phyloP scores from a whole-genome alignment of 1,140 invertebrate genomes.

The Melipona quadrifasciata region DNA sequence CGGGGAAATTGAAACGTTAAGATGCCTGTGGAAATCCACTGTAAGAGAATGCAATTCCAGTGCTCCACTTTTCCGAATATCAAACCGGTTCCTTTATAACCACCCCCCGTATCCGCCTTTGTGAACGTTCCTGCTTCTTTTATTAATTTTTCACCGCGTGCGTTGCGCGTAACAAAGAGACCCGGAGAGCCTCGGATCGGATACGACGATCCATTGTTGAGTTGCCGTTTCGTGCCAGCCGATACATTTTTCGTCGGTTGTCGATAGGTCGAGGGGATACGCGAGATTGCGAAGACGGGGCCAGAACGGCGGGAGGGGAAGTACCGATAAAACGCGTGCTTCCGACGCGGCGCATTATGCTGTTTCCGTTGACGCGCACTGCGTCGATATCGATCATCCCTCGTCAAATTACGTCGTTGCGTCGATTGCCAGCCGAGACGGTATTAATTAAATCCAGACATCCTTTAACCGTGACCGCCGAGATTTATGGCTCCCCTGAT shows the following conservation, averaged over 20 bases:
- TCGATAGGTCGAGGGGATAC: background rate
- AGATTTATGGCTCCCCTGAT: slow-evolving; percentile 9
- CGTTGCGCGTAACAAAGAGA: background rate
- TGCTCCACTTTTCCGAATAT: background rate
- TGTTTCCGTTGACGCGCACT: slow-evolving; percentile 17
- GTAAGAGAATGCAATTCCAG: slow-evolving; percentile 1
- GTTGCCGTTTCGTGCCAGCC: background rate
- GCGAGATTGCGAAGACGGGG: background rate
- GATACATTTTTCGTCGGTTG: background rate
- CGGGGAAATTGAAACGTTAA: background rate
- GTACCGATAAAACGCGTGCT: background rate
- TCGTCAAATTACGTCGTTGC: slow-evolving; percentile 34
- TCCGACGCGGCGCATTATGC: slow-evolving; percentile 40
- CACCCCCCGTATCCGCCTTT: too few species aligned
- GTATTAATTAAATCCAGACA: slow-evolving; percentile 60
- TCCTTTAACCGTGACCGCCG: slow-evolving; percentile 46
- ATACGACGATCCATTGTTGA: background rate
- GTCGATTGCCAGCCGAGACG: slow-evolving; percentile 19
- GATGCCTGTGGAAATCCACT: background rate
- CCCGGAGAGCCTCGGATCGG: background rate
- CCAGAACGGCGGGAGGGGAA: background rate
- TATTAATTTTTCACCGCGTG: slow-evolving; percentile 24
- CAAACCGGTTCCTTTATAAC: background rate
- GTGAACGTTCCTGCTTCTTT: background rate
- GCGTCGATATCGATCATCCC: slow-evolving; percentile 31